Evolutionary conservation across 2,113 vertebrate genomes (phyloP), one percentile per base, ranked within the genome.

Genomic region (Nyctibius bracteatus): DNA sequence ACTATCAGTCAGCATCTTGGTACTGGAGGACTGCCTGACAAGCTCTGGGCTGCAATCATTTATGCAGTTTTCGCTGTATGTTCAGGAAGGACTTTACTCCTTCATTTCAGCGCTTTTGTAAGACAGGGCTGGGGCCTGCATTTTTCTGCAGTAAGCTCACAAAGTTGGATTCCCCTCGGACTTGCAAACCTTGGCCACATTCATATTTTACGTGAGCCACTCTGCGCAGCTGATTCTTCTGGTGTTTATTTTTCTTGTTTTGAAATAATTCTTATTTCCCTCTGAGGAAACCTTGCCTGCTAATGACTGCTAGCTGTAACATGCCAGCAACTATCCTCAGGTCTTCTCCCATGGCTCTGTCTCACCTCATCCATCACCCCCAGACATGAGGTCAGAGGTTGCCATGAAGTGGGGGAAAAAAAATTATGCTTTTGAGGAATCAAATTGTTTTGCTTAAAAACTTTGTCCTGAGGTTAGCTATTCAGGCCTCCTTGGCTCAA

Each of bases 71-170:
- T 94, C 79, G 39, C 37, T 68, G 23, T 65, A 41, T 86, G 52
- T 41, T 92, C 8, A 37, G 66, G 80, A 94, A 97, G 74, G 63
- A 28, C 66, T 96, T 86, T 86, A 78, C 71, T 94, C 68, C 93
- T 97, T 94, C 24, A 10, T 96, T 96, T 96, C 85, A 94, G 75
- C 8, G 4, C 72, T 96, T 97, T 97, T 95, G 94, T 92, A 91
- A 95, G 77, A 70, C 65, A 68, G 82, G 88, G 82, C 81, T 91
- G 52, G 62, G 62, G 77, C 82, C 74, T 96, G 75, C 96, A 97
- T 98, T 97, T 96, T 97, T 98, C 82, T 94, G 83, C 5, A 75
- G 86, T 97, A 90, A 96, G 86, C 95, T 98, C 96, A 97, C 62
- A 43, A 90, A 79, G 62, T 19, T 79, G 71, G 62, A 77, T 93